Base-by-base conservation (phyloP, 2,888 invertebrate species). In the Sabellastarte sp. region DNA sequence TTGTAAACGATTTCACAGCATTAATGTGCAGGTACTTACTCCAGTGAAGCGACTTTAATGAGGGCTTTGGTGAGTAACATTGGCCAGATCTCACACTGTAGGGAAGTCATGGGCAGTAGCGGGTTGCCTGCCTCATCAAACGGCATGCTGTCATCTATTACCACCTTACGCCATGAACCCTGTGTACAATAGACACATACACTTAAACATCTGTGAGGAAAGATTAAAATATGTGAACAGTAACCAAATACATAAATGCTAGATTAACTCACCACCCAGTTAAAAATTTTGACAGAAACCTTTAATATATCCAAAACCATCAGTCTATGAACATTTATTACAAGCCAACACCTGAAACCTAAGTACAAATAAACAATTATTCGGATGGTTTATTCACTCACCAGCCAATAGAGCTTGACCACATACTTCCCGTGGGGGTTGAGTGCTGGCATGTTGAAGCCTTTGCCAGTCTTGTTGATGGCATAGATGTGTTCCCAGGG, bases 401-500 rank as follows among this genome's bases (percentile, higher is more conserved):
- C 84, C 84, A 84, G 80, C 80, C 82, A 84, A 69, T 81, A 84
- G 0, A 84, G 73, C 41, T 76, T 73, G 64, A 84, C 81, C 15
- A 77, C 77, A 72, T 84, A 84, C 76, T 84, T 84, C 33, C 84
- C 84, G 69, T 81, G 75, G 1, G 80, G 77, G 70, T 84, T 84
- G 67, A 80, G 84, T 26, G 75, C 72, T 0, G 84, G 83, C 29
- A 80, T 69, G 68, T 79, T 80, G 2, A 81, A 79, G 4, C 78
- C 81, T 63, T 80, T 82, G 55, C 76, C 78, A 32, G 79, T 79
- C 66, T 82, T 82, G 64, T 76, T 80, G 50, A 82, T 74, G 24
- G 84, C 75, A 65, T 81, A 84, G 63, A 84, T 84, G 71, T 84
- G 84, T 69, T 84, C 84, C 84, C 84, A 84, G 3, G 84, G 84